These are phyloP conservation scores for Xenus cinereus DNA, from an alignment of 2,113 vertebrate genomes.

Conservation along the genomic window DNA sequence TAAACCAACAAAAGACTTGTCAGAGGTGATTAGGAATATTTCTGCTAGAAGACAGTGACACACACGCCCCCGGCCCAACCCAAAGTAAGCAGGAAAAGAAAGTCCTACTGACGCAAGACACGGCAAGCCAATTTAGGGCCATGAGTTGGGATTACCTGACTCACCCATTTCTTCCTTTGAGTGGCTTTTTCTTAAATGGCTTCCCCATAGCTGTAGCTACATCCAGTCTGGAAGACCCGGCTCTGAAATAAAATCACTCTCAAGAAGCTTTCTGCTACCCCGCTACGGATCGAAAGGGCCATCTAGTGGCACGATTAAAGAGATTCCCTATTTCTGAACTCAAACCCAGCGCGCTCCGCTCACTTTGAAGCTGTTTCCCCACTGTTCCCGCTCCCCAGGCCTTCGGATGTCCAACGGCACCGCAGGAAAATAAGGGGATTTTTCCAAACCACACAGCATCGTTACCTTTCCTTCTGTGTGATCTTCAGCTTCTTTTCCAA, in stretches of 20 bases:
- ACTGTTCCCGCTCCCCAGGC: background rate
- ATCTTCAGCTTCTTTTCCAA: conserved; percentile 95
- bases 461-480: conserved; percentile 93
- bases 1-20: no score
- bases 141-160: background rate
- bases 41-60: background rate
- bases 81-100: background rate
- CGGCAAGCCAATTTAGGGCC: background rate
- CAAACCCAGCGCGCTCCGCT: fast-evolving
- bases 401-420: background rate
- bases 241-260: background rate
- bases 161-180: background rate
- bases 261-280: background rate
- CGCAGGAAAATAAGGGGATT: background rate
- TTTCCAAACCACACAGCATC: background rate
- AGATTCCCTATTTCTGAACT: background rate
- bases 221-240: background rate
- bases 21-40: background rate
- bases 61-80: background rate
- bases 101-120: background rate
- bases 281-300: background rate
- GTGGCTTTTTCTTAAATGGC: background rate
- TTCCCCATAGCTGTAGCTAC: background rate
- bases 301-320: background rate
- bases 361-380: background rate